phyloP scores from a whole-genome alignment of 2,888 invertebrate species.

The Myopa testacea region DNA sequence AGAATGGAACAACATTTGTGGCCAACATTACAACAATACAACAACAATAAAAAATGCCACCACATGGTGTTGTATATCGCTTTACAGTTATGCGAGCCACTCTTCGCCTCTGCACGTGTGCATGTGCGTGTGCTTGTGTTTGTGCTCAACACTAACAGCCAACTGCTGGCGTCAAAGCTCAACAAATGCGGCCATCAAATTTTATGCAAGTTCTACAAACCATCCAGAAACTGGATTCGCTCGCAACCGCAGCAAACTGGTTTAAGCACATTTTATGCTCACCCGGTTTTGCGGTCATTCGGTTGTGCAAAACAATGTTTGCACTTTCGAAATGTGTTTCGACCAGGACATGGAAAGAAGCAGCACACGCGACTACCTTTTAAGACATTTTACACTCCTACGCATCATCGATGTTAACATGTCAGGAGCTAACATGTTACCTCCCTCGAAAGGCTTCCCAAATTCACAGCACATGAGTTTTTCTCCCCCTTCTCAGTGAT shows the following conservation, averaged over 20 bases:
- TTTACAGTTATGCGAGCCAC: slow-evolving; percentile 13
- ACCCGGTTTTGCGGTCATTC: not conserved
- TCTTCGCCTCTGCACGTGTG: not conserved
- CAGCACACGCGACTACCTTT: not conserved
- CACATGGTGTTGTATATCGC: slow-evolving; percentile 25
- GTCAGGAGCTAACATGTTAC: not conserved
- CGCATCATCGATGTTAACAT: slow-evolving; percentile 19
- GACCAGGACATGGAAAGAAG: no score
- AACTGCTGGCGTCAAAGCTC: slow-evolving; percentile 34
- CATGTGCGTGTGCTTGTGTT: no score
- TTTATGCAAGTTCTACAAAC: slow-evolving; percentile 31
- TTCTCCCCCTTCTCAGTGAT: no score
- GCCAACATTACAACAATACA: slow-evolving; percentile 22
- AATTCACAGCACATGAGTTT: no score
- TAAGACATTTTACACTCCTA: slow-evolving; percentile 22
- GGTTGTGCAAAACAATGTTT: not conserved
- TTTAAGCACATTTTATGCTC: not conserved
- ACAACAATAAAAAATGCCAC: slow-evolving; percentile 8
- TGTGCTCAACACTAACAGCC: not conserved
- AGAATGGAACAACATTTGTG: not conserved
- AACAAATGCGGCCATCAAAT: slow-evolving; percentile 42
- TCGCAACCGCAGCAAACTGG: not conserved
- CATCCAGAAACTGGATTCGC: not conserved
- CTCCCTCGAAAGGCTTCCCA: no score
- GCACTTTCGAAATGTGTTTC: no score